These are phyloP conservation scores for Phragmatobia fuliginosa DNA, from an alignment of 2,888 invertebrate species.

Conservation along the genomic window DNA sequence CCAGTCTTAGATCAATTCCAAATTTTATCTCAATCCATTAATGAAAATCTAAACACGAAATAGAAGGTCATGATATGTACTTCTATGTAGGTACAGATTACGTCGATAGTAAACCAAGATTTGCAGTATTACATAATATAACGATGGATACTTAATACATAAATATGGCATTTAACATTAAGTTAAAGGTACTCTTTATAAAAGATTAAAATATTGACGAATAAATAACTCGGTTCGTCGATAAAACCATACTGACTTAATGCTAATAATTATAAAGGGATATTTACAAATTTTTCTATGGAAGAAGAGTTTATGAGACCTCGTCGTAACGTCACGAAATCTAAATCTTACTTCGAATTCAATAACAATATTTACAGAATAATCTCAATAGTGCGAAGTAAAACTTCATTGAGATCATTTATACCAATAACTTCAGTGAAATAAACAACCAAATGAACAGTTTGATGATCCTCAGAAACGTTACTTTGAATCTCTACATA, in stretches of 20 bases:
- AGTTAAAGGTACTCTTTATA: conserved; percentile 82
- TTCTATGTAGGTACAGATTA: conserved; percentile 68
- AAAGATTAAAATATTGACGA: conserved; percentile 83
- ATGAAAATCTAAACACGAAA: conserved; percentile 46
- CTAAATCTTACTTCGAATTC: conserved; percentile 71
- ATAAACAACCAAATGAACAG: conserved; percentile 66
- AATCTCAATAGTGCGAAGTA: conserved; percentile 73
- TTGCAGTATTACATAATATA: conserved; percentile 71
- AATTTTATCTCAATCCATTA: conserved; percentile 64
- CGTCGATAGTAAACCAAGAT: conserved; percentile 58
- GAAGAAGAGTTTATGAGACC: conserved; percentile 80
- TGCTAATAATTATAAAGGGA: conserved; percentile 70
- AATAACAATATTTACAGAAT: conserved; percentile 84
- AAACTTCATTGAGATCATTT: conserved; percentile 73
- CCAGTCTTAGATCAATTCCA: conserved; percentile 86
- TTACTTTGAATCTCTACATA: conserved; percentile 34
- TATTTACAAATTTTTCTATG: conserved; percentile 87
- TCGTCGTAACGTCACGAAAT: conserved; percentile 71
- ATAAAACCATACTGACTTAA: conserved; percentile 75
- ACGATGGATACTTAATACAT: conserved; percentile 79
- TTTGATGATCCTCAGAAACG: conserved; percentile 42
- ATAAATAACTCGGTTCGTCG: conserved; percentile 82
- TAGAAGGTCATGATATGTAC: conserved; percentile 70
- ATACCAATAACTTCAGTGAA: conserved; percentile 62
- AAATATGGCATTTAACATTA: conserved; percentile 86